Evolutionary conservation across 2,797 vertebrate species (phyloP).

Genomic region (Petrocephalus sullivani): DNA sequence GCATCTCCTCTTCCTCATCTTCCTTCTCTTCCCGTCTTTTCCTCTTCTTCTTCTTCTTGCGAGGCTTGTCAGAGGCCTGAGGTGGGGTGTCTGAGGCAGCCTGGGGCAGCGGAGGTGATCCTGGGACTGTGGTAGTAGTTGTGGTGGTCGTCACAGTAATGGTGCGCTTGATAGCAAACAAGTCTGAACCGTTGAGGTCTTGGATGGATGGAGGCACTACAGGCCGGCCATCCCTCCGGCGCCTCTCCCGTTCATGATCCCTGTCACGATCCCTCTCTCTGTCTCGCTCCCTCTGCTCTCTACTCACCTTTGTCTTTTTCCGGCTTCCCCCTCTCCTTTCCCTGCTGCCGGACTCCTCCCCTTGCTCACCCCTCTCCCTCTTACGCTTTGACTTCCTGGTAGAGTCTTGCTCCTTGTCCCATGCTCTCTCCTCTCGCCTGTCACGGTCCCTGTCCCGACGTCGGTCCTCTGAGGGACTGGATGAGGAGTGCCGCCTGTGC

Average conservation of each 20-base stretch:
- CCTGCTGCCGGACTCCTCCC: conserved; percentile 54
- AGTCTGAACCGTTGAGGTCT: conserved; percentile 82
- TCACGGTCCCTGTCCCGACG: conserved; percentile 39
- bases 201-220: conserved; percentile 89
- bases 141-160: conserved; percentile 81
- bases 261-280: conserved; percentile 50
- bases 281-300: conserved; percentile 38
- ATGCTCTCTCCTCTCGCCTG: conserved; percentile 30
- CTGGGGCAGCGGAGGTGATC: conserved; percentile 52
- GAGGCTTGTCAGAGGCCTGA: conserved; percentile 49
- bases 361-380: conserved; percentile 55
- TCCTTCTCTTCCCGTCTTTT: conserved; percentile 53
- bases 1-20: conserved; percentile 42
- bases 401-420: conserved; percentile 41
- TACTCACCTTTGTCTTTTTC: conserved; percentile 39
- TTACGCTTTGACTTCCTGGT: conserved; percentile 58
- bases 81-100: conserved; percentile 42
- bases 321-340: conserved; percentile 43
- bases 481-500: conserved; percentile 58
- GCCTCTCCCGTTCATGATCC: conserved; percentile 46
- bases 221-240: conserved; percentile 65
- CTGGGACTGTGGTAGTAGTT: conserved; percentile 61
- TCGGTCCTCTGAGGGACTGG: conserved; percentile 55
- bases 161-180: conserved; percentile 87
- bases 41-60: conserved; percentile 64